Evolutionary conservation across 2,888 invertebrate species (phyloP).

Genomic region (Melinopterus prodromus): DNA sequence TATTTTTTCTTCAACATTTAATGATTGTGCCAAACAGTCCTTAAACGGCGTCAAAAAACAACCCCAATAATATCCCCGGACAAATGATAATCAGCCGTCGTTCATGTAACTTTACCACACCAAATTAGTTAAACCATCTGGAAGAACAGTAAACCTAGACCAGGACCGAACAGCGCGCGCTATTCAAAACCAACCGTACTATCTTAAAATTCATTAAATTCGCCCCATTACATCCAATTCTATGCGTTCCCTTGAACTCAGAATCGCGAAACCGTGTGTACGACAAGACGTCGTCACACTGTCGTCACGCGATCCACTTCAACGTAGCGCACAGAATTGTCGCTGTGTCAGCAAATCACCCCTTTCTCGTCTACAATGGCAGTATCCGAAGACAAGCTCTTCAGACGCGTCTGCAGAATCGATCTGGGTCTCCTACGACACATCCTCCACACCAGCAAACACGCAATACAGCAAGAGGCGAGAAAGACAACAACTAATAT

Average conservation of each 20-base stretch:
- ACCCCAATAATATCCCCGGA: no score
- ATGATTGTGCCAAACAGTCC: no score
- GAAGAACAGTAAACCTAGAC: background rate
- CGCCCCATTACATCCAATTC: conserved; percentile 49
- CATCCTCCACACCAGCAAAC: conserved; percentile 54
- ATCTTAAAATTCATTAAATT: background rate
- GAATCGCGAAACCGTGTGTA: conserved; percentile 21
- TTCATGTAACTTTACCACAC: background rate
- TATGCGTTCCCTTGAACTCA: conserved; percentile 50
- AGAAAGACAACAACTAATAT: conserved; percentile 61
- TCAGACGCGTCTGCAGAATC: conserved; percentile 80
- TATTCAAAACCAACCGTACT: background rate
- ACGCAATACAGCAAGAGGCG: conserved; percentile 50
- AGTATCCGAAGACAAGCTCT: conserved; percentile 81
- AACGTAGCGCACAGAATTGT: conserved; percentile 93
- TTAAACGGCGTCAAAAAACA: no score
- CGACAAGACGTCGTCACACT: conserved; percentile 71
- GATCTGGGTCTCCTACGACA: conserved; percentile 73
- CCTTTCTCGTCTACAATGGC: conserved; percentile 87
- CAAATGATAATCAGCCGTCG: background rate
- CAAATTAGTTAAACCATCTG: background rate
- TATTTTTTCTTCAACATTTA: no score
- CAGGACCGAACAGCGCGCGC: background rate
- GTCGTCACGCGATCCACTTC: conserved; percentile 91
- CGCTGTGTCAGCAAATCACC: conserved; percentile 95